Evolutionary conservation across 2,797 vertebrate genomes (phyloP).

Genomic region (Salmo trutta): DNA sequence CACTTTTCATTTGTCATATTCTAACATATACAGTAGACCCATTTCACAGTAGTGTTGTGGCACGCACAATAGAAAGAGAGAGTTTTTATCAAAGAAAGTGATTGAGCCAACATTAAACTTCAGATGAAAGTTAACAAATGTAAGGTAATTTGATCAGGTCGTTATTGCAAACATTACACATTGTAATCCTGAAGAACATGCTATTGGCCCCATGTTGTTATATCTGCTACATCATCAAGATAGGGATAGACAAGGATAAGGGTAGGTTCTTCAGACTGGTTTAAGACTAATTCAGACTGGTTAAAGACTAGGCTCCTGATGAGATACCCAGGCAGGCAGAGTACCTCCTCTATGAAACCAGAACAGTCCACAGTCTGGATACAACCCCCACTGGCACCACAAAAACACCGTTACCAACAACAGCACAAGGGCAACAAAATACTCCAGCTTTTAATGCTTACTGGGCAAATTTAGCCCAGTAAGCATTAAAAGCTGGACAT

Average conservation of each 20-base stretch:
- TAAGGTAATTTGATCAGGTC: neutral
- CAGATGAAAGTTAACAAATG: neutral
- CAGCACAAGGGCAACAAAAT: neutral
- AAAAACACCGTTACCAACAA: slow-evolving; percentile 2
- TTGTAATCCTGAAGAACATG: neutral
- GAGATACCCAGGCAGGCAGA: slow-evolving; percentile 39
- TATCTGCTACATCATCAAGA: slow-evolving; percentile 29
- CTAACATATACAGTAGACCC: neutral
- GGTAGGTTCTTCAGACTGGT: slow-evolving; percentile 25
- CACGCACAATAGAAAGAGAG: neutral
- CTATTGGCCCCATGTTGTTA: neutral
- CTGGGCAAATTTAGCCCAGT: neutral
- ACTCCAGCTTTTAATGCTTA: neutral
- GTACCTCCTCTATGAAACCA: slow-evolving; percentile 41
- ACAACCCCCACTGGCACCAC: slow-evolving; percentile 13
- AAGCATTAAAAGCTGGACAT: slow-evolving; percentile 55
- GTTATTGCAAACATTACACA: neutral
- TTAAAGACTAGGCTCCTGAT: slow-evolving; percentile 21
- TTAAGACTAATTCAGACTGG: slow-evolving; percentile 1
- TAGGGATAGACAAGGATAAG: slow-evolving; percentile 28
- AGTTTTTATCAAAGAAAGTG: neutral
- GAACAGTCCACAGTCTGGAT: slow-evolving; percentile 41
- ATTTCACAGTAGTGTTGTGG: neutral
- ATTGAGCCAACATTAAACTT: neutral
- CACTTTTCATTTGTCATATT: neutral